phyloP scores from a whole-genome alignment of 1,140 invertebrate genomes.

The Hylaeus anthracinus region DNA sequence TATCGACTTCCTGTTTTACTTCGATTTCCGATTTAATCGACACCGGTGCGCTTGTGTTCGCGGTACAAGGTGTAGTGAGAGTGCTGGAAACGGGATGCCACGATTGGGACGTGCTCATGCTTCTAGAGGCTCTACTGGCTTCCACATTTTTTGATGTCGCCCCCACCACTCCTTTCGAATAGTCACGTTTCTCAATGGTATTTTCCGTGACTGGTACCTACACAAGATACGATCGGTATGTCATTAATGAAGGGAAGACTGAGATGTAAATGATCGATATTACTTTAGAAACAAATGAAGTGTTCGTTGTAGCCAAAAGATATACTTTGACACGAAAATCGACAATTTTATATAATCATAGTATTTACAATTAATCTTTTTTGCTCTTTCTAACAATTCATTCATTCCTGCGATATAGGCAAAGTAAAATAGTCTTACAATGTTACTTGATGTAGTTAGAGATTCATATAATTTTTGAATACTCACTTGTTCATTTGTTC shows the following conservation, averaged over 20 bases:
- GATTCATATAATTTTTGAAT: neutral
- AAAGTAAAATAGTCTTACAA: neutral
- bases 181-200: conserved; percentile 66
- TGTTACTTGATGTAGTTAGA: neutral
- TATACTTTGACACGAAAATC: neutral
- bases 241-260: conserved; percentile 58
- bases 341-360: neutral
- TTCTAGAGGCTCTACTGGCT: conserved; percentile 84
- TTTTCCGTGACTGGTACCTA: conserved; percentile 56
- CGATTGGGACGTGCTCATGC: conserved; percentile 50
- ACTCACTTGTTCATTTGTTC: conserved; percentile 82
- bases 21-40: conserved; percentile 79
- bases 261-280: conserved; percentile 30
- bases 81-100: conserved; percentile 39
- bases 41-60: neutral
- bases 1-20: conserved; percentile 72
- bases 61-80: neutral
- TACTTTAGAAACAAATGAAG: conserved; percentile 52
- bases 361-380: neutral
- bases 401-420: conserved; percentile 16
- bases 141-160: conserved; percentile 89
- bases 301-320: neutral
- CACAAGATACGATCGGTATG: conserved; percentile 24
- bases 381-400: conserved; percentile 13
- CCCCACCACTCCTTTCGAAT: conserved; percentile 87